Evolutionary conservation across 1,140 invertebrate species (phyloP).

Genomic region (Caenorhabditis brenneri): DNA sequence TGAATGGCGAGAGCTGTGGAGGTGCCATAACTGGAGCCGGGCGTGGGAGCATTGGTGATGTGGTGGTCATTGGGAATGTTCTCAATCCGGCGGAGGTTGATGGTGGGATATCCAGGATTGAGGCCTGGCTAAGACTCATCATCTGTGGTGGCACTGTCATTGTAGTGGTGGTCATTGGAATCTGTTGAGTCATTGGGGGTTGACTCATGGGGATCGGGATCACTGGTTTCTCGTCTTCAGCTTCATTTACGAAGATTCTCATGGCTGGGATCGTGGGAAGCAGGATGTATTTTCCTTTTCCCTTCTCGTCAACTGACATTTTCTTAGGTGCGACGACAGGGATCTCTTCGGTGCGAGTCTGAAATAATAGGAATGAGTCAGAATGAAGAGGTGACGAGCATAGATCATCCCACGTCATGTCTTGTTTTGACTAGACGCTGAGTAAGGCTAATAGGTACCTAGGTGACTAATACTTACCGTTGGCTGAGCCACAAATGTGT

Average conservation of each 20-base stretch:
- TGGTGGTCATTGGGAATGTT: neutral
- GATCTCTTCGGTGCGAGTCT: slow-evolving; percentile 35
- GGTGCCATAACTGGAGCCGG: neutral
- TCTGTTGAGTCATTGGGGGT: neutral
- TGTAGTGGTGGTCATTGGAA: neutral
- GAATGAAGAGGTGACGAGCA: too few species aligned
- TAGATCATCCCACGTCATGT: too few species aligned
- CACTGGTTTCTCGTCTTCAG: neutral
- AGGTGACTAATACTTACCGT: neutral
- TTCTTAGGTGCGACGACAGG: slow-evolving; percentile 16
- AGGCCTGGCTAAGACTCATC: neutral
- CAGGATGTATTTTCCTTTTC: slow-evolving; percentile 44
- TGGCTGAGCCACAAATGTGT: slow-evolving; percentile 41
- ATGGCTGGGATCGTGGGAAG: slow-evolving; percentile 50
- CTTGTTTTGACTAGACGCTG: too few species aligned
- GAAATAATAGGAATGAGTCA: too few species aligned
- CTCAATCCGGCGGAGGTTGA: neutral
- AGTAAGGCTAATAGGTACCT: too few species aligned
- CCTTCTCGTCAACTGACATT: slow-evolving; percentile 23
- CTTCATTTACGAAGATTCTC: slow-evolving; percentile 47
- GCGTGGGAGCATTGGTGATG: neutral
- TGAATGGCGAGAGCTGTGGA: neutral
- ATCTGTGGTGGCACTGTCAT: neutral
- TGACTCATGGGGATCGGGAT: neutral
- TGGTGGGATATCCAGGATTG: neutral